Evolutionary conservation across 2,888 invertebrate genomes (phyloP), one percentile per base, ranked within the genome.

Genomic region (Sepiola atlantica): DNA sequence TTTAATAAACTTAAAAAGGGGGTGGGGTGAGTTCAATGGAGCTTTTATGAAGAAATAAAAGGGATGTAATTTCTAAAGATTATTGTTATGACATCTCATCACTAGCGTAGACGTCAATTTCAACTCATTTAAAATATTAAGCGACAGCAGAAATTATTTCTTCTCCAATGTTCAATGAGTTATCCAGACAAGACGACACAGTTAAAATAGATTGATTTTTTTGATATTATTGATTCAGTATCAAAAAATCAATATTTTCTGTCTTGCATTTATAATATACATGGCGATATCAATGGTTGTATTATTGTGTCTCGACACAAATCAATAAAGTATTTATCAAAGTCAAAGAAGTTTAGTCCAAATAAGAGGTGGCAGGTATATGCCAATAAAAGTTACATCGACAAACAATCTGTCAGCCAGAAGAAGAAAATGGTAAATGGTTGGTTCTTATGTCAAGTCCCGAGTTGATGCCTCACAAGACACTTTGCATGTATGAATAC

Each of bases 211-310:
- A 77, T 77, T 77, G 77, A 77, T 77, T 45, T 45, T n/a, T 45
- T 77, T 77, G 77, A 77, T 77, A 77, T 77, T 77, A 77, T 77
- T n/a, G 77, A 77, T 77, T 28, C 28, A 28, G n/a, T 28, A 77
- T 77, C 77, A 77, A 77, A 77, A 77, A 77, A 77, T 77, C 77
- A 77, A 77, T 77, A 77, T 77, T 77, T 77, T 77, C 77, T 28
- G 77, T 77, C 28, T 77, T 28, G 28, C 77, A 77, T 77, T 77
- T 77, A n/a, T n/a, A 77, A 77, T 77, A 77, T 77, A 77, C 28
- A 77, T 77, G 77, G 77, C 45, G 45, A 77, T 77, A 77, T 77
- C 77, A 77, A 77, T 77, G 77, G 77, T 10, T 77, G n/a, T 77
- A 77, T 45, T 45, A 45, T 77, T 77, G 24, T 77, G 77, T n/a